phyloP scores from a whole-genome alignment of 1,140 invertebrate genomes.

The Mizuhopecten yessoensis region DNA sequence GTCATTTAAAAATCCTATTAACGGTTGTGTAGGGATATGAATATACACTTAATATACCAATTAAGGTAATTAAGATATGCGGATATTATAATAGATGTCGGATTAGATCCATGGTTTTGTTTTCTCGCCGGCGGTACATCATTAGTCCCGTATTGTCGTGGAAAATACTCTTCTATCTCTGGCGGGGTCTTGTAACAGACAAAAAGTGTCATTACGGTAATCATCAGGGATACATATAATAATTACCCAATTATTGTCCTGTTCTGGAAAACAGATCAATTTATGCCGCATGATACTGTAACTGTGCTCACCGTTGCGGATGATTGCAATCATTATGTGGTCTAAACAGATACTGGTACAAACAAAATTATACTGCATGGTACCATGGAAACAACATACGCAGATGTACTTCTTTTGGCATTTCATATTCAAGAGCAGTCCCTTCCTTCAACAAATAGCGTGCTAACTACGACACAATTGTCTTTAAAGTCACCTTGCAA shows the following conservation, averaged over 20 bases:
- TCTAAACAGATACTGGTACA: no score
- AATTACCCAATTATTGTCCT: background rate
- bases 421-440: no score
- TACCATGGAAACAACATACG: background rate
- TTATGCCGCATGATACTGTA: background rate
- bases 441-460: no score
- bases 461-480: no score
- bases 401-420: no score
- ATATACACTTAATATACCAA: background rate
- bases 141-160: background rate
- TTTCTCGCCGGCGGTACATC: background rate
- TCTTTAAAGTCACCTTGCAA: no score
- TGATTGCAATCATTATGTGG: no score
- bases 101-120: background rate
- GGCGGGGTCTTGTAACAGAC: background rate
- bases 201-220: background rate
- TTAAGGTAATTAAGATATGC: background rate
- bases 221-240: background rate
- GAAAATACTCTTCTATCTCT: background rate
- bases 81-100: background rate
- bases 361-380: no score
- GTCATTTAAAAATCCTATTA: slow-evolving; percentile 5
- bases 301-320: background rate
- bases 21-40: background rate
- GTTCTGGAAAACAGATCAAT: background rate